Evolutionary conservation across 1,140 invertebrate genomes (phyloP), one percentile per base, ranked within the genome.

Genomic region (Lepeophtheirus salmonis): DNA sequence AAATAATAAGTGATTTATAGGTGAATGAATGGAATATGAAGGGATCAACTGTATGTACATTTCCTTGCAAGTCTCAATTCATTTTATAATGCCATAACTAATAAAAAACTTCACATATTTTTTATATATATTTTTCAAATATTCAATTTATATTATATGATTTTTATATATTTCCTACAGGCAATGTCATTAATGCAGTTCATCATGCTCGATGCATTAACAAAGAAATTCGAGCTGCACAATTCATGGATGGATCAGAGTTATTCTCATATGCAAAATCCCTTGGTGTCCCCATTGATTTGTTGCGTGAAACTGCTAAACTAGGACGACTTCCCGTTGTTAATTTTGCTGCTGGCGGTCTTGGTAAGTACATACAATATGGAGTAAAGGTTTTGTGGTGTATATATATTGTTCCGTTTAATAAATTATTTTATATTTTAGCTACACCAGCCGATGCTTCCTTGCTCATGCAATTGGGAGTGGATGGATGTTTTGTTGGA

Each of bases 401-500:
- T 16, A 14, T 26, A 56, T 56, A 16, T 26, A 6, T 4, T 23
- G 23, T 14, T 10, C 21, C n/a, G 12, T 6, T 24, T 10, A 3
- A 16, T 25, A 3, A 20, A 17, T 16, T 16, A 6, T 26, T 41
- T 56, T 20, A 12, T 30, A 3, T 25, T 56, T 56, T 16, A 48
- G 57, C 57, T 17, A 59, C 57, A 3, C 57, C 57, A 4, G 57
- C 57, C 14, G 57, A 59, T 59, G 57, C 50, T 12, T 20, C n/a
- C 30, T 17, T 59, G 2, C 57, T 59, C 14, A 59, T 59, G 57
- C 57, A 59, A 16, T 16, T 59, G 2, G 57, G 57, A 16, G 57
- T 59, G n/a, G 57, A 59, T 59, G 57, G 57, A 17, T n/a, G 16
- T 22, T 59, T 59, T 22, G 57, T 59, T 2, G 57, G 57, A 2